These are phyloP conservation scores for Lithobates sylvaticus DNA, from an alignment of 2,797 vertebrate genomes.

Conservation along the genomic window DNA sequence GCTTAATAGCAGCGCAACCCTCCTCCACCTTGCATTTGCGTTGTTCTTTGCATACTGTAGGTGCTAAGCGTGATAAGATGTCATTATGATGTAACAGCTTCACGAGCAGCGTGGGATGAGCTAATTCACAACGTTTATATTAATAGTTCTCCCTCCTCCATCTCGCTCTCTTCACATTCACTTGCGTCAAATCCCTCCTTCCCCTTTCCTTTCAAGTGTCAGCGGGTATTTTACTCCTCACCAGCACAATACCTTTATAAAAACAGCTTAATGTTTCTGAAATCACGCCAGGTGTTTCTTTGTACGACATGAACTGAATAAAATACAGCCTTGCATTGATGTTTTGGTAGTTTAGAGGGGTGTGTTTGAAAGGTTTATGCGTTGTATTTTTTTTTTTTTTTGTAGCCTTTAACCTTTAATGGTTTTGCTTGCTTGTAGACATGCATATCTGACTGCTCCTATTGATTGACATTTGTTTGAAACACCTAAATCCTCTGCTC, in stretches of 20 bases:
- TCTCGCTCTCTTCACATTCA: slow-evolving; percentile 39
- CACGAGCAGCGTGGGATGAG: slow-evolving; percentile 59
- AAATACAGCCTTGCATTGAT: slow-evolving; percentile 13
- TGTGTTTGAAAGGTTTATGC: background rate
- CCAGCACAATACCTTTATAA: slow-evolving; percentile 59
- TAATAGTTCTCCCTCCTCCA: slow-evolving; percentile 58
- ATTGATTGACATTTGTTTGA: too few relatives aligned
- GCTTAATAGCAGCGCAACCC: slow-evolving; percentile 8
- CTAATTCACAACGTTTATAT: slow-evolving; percentile 61
- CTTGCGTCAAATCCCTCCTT: slow-evolving; percentile 59
- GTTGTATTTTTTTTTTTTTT: background rate
- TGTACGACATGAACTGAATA: slow-evolving; percentile 34
- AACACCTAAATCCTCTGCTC: too few relatives aligned
- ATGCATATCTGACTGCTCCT: background rate
- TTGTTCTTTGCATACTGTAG: slow-evolving; percentile 38
- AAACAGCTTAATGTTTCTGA: slow-evolving; percentile 55
- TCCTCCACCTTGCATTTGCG: slow-evolving; percentile 13
- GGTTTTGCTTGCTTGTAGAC: background rate
- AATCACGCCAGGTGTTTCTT: slow-evolving; percentile 58
- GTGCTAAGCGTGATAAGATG: slow-evolving; percentile 51
- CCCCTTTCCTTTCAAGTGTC: slow-evolving; percentile 52
- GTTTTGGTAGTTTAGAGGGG: slow-evolving; percentile 12
- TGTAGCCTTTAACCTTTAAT: background rate
- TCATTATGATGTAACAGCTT: slow-evolving; percentile 62
- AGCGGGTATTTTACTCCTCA: slow-evolving; percentile 62